A percentile compares a stretch with the other conserved stretches of the same genome.
These are phyloP conservation scores for Eucidaris tribuloides DNA, from an alignment of 35 echinoderm and acorn worm species.

Conservation along the genomic window DNA sequence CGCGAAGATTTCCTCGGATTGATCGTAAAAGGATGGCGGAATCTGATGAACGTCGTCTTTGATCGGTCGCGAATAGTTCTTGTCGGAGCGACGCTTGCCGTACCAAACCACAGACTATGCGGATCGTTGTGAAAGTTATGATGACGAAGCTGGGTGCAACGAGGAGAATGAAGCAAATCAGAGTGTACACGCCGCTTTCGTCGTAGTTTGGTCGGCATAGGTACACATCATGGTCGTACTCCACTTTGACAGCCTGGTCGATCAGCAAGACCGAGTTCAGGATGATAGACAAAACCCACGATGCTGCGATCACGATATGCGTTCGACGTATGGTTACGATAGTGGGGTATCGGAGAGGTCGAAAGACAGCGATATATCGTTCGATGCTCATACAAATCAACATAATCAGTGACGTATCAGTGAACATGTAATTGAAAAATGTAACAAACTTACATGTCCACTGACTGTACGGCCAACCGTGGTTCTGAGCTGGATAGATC, in stretches of 20 bases:
- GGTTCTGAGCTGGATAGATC: background rate
- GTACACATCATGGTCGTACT: too few relatives aligned
- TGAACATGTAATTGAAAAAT: background rate
- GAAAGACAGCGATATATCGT: slow-evolving; percentile 11
- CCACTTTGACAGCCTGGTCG: background rate
- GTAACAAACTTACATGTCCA: background rate
- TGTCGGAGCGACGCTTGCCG: too few relatives aligned
- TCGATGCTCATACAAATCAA: background rate
- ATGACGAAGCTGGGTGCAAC: too few relatives aligned
- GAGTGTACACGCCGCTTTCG: too few relatives aligned
- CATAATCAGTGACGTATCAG: background rate
- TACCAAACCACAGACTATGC: too few relatives aligned
- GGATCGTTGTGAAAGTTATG: too few relatives aligned
- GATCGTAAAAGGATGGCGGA: too few relatives aligned
- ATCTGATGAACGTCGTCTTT: too few relatives aligned
- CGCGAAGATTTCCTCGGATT: too few relatives aligned
- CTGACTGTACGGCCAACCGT: background rate
- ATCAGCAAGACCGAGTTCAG: background rate
- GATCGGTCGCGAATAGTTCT: too few relatives aligned
- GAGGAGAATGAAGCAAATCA: too few relatives aligned
- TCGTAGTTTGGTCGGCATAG: too few relatives aligned
- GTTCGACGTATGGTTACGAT: background rate
- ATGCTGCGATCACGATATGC: background rate
- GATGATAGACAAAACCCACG: background rate
- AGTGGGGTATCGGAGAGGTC: background rate